Evolutionary conservation across 1,140 invertebrate species (phyloP), one percentile per base, ranked within the genome.

Genomic region (Drosophila micromelanica): DNA sequence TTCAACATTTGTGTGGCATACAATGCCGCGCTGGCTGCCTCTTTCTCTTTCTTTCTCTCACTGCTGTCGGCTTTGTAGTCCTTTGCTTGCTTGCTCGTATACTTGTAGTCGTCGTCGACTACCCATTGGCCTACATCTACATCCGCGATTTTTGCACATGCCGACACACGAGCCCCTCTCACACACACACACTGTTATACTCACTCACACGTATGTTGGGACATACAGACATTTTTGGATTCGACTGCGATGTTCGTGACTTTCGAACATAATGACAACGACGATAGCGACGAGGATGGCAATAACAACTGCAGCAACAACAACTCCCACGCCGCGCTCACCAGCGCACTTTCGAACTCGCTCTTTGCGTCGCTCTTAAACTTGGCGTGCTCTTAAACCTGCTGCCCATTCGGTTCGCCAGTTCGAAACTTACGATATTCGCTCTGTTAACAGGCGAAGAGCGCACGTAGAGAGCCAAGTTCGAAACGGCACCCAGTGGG

Each of bases 1-100:
- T 89, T 89, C 84, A 89, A 76, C 79, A 89, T 89, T 89, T 89
- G 84, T 89, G 84, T 89, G 79, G 79, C 79, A 79, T 89, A 89
- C 84, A 77, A 72, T 73, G 84, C 69, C 76, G 85, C 79, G 78
- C 46, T 68, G 48, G 57, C 37, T 48, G 46, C 49, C n/a, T n/a
- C 40, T 51, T 57, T 48, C 49, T 2, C 52, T 30, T 13, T 27
- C 52, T 35, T 49, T n/a, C 45, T 54, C 45, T 30, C 38, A 17
- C 54, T 48, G 62, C 55, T 85, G 60, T 65, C 77, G 75, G 71
- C 68, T 61, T 80, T 80, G 57, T 80, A 54, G 64, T 79, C 51
- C 63, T 73, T 23, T 42, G 32, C 45, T 46, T 38, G 45, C 32
- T 7, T 17, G 11, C 42, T 69, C 43, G 72, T 57, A 75, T 56